Evolutionary conservation across 2,113 vertebrate species (phyloP).

Genomic region (Tragelaphus buxtoni): DNA sequence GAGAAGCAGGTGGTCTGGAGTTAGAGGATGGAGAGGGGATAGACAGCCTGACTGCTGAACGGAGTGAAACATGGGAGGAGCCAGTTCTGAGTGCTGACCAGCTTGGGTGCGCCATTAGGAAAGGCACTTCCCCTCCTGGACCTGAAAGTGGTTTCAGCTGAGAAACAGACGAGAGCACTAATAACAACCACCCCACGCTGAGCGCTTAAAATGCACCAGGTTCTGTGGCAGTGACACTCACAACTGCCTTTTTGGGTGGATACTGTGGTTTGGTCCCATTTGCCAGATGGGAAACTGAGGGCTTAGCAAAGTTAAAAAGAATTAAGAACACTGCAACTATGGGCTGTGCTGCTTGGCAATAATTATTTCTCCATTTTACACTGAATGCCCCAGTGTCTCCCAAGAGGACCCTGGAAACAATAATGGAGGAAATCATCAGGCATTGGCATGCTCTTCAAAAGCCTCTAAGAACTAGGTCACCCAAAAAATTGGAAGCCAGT

Average conservation of each 20-base stretch:
- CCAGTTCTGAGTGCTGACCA: not conserved
- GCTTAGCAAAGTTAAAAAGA: not conserved
- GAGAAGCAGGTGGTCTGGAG: not conserved
- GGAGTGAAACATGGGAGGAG: not conserved
- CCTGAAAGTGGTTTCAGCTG: not conserved
- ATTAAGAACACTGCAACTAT: not conserved
- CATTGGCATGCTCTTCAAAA: not conserved
- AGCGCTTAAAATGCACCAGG: not conserved
- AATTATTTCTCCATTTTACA: not conserved
- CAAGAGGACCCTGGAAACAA: not conserved
- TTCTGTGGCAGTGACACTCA: not conserved
- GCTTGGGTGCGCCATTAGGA: too few species aligned
- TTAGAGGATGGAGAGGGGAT: not conserved
- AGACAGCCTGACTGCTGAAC: not conserved
- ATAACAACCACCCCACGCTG: not conserved
- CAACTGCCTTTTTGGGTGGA: not conserved
- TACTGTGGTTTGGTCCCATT: not conserved
- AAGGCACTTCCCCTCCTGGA: not conserved
- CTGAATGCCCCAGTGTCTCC: not conserved
- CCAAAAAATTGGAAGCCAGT: not conserved
- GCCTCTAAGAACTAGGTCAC: not conserved
- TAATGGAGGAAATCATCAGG: not conserved
- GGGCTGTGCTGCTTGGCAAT: not conserved
- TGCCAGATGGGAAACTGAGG: not conserved
- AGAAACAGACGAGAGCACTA: not conserved